phyloP scores from a whole-genome alignment of 2,797 vertebrate genomes.

The Lithobates sylvaticus region DNA sequence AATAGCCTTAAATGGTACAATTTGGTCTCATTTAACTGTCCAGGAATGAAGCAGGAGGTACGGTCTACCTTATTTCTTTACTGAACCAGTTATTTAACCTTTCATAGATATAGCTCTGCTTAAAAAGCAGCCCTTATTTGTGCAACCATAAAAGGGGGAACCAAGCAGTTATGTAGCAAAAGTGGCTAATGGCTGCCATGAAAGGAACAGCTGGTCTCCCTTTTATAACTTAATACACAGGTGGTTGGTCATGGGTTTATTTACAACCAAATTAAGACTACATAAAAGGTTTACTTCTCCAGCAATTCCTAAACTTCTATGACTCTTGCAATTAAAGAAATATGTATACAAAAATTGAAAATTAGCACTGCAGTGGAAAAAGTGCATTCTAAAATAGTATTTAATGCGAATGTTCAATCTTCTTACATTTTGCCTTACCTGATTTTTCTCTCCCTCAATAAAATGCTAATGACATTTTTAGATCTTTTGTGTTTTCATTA shows the following conservation, averaged over 20 bases:
- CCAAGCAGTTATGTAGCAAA: not conserved
- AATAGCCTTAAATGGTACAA: conserved; percentile 77
- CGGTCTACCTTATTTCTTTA: conserved; percentile 69
- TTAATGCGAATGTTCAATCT: too few relatives aligned
- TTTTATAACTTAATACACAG: conserved; percentile 68
- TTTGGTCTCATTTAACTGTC: conserved; percentile 70
- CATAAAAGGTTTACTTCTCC: not conserved
- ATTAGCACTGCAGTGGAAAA: too few relatives aligned
- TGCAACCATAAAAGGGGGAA: not conserved
- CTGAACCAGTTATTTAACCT: conserved; percentile 68
- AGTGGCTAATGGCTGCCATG: conserved; percentile 66
- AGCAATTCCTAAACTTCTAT: not conserved
- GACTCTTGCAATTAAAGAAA: too few relatives aligned
- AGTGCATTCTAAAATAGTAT: too few relatives aligned
- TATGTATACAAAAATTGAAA: too few relatives aligned
- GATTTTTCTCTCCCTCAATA: too few relatives aligned
- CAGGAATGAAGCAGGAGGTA: conserved; percentile 76
- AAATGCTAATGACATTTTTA: too few relatives aligned
- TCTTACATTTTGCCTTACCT: too few relatives aligned
- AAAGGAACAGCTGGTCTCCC: conserved; percentile 71
- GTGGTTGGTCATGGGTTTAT: conserved; percentile 70
- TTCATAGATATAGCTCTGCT: not conserved
- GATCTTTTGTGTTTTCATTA: too few relatives aligned
- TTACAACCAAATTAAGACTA: conserved; percentile 66
- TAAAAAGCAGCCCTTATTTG: not conserved